Conservation (phyloP, 2,797 vertebrate species). For the Manis pentadactyla region DNA sequence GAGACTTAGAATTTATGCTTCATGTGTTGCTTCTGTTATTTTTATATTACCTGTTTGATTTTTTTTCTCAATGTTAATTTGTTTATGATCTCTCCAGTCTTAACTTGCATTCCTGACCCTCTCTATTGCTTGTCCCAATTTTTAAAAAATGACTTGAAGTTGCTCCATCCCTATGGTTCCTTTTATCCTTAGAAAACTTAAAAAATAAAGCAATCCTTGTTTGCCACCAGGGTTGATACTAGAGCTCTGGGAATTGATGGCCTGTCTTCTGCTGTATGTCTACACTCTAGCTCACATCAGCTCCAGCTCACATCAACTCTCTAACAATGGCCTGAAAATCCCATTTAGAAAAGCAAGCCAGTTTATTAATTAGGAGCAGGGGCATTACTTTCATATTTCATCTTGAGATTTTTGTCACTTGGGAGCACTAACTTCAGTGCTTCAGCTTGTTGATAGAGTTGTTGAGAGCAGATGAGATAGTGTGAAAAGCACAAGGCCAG, state of each 20-base stretch:
- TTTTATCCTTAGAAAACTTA: not conserved
- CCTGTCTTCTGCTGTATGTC: not conserved
- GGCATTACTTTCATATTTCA: not conserved
- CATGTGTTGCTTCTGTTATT: not conserved
- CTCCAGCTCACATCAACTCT: not conserved
- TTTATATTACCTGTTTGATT: not conserved
- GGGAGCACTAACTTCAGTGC: not conserved
- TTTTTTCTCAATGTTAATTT: conserved; percentile 3
- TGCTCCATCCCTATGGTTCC: not conserved
- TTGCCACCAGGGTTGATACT: not conserved
- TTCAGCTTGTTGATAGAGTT: not conserved
- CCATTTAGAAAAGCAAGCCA: not conserved
- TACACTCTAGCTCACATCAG: not conserved
- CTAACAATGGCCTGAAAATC: not conserved
- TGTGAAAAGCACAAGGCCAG: not conserved
- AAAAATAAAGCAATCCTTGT: not conserved
- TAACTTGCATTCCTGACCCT: not conserved
- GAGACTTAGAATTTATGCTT: not conserved
- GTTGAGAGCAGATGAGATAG: not conserved
- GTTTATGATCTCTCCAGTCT: not conserved
- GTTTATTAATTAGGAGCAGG: not conserved
- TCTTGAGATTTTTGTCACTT: not conserved
- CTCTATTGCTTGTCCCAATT: not conserved
- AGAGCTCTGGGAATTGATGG: not conserved
- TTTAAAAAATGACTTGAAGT: not conserved